Evolutionary conservation across 2,888 invertebrate species (phyloP), one percentile per base, ranked within the genome.

Genomic region (Congeria kusceri): DNA sequence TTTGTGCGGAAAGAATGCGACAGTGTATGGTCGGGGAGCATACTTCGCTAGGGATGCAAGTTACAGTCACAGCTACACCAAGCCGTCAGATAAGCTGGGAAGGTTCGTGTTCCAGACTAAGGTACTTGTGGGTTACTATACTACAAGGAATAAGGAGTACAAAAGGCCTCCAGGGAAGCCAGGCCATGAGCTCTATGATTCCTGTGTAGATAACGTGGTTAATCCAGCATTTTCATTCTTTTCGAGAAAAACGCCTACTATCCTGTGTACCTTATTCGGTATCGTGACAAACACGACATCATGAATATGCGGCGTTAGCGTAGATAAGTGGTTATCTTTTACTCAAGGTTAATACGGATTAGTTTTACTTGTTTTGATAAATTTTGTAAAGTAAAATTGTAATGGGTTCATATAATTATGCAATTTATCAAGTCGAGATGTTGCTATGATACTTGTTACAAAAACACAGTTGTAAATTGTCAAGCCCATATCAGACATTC

Each of bases 231-330:
- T 18, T 90, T 83, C 76, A 84, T 91, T 20, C 66, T 88, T 18
- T 90, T 89, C 77, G 81, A 87, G 23, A 77, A 69, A 27, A 80
- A 81, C 15, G 89, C 89, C 76, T 79, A 83, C 27, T 91, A 89
- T 68, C 90, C 91, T 0, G 88, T 86, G 39, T 89, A 88, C 66
- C 70, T 91, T 4, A 84, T 90, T 61, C 64, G 68, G n/a, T 86
- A 86, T 65, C 9, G 13, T 13, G 39, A 39, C 39, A 39, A 11
- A 32, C 32, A n/a, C n/a, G n/a, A n/a, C n/a, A n/a, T n/a, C n/a
- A n/a, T n/a, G n/a, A n/a, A n/a, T n/a, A n/a, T n/a, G n/a, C n/a
- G n/a, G n/a, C n/a, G n/a, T n/a, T n/a, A n/a, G n/a, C n/a, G n/a
- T n/a, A n/a, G n/a, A n/a, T n/a, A n/a, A n/a, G n/a, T n/a, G n/a